A percentile compares a stretch with the other conserved stretches of the same genome.
These are phyloP conservation scores for Oncopodura yosiiana DNA, from an alignment of 1,140 invertebrate species.

Conservation along the genomic window DNA sequence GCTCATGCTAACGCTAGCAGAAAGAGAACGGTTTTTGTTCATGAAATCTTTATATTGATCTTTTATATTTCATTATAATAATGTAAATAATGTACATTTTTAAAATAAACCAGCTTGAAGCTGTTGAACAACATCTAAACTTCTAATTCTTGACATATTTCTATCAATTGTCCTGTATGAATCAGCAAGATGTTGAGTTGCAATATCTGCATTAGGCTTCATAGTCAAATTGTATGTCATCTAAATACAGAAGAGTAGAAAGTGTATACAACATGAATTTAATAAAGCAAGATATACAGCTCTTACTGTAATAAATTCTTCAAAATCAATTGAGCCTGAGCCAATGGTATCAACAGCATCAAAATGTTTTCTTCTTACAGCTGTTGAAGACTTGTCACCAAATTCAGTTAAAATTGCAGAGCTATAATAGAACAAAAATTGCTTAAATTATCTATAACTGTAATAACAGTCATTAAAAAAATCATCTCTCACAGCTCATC, in stretches of 20 bases:
- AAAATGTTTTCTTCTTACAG: not conserved
- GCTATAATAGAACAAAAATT: not conserved
- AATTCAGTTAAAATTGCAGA: constrained; percentile 3
- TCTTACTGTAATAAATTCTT: constrained; percentile 7
- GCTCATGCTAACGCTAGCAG: no score
- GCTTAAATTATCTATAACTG: no score
- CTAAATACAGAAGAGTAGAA: not conserved
- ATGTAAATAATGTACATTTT: no score
- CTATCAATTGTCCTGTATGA: constrained; percentile 11
- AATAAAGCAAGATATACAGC: not conserved
- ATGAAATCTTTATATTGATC: no score
- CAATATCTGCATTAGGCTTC: not conserved
- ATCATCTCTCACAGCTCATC: not conserved
- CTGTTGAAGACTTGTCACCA: constrained; percentile 7
- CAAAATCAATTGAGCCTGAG: not conserved
- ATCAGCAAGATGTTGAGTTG: not conserved
- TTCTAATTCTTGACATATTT: constrained; percentile 19
- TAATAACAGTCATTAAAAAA: no score
- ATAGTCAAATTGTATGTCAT: constrained; percentile 10
- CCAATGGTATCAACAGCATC: not conserved
- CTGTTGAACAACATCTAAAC: constrained; percentile 22
- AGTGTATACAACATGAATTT: not conserved
- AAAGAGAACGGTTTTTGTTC: no score
- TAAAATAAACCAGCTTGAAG: constrained; percentile 21
- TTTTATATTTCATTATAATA: no score